phyloP scores from a whole-genome alignment of 1,140 invertebrate species.

The Zaprionus tsacasi region DNA sequence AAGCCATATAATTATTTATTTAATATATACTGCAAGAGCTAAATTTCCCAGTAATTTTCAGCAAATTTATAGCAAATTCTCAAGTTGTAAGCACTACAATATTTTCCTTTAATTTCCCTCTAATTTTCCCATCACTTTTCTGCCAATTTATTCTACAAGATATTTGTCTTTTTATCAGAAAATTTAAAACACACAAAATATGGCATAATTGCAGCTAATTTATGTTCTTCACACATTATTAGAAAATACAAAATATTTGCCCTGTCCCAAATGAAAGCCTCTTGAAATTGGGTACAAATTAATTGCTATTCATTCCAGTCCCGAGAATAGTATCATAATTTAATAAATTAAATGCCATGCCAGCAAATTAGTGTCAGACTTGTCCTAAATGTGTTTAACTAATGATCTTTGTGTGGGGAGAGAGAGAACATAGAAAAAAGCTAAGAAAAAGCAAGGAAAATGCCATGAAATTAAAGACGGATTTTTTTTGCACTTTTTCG shows the following conservation, averaged over 20 bases:
- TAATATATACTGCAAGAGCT: not conserved
- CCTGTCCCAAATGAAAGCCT: not conserved
- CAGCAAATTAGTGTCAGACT: constrained; percentile 52
- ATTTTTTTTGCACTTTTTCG: not conserved
- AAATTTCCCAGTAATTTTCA: not conserved
- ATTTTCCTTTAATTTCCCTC: not conserved
- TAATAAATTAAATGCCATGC: constrained; percentile 41
- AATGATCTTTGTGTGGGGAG: constrained; percentile 30
- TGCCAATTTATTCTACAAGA: not conserved
- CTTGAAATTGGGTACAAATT: constrained; percentile 19
- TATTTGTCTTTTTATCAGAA: not conserved
- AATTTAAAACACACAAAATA: constrained; percentile 1
- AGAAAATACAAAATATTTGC: constrained; percentile 8
- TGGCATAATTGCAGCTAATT: constrained; percentile 13
- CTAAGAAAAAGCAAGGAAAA: constrained; percentile 10
- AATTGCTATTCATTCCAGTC: constrained; percentile 25
- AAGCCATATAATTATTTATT: too few relatives aligned
- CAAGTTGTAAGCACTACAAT: not conserved
- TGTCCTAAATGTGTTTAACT: constrained; percentile 37
- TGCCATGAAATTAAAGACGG: constrained; percentile 16
- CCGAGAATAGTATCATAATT: constrained; percentile 34
- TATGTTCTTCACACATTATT: constrained; percentile 36
- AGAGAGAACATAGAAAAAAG: constrained; percentile 7
- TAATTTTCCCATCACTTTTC: not conserved
- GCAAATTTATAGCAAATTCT: not conserved